Percentiles rank a stretch among this genome's conserved stretches.
Conservation (phyloP, 2,797 vertebrate genomes). For the Acanthopagrus latus region DNA sequence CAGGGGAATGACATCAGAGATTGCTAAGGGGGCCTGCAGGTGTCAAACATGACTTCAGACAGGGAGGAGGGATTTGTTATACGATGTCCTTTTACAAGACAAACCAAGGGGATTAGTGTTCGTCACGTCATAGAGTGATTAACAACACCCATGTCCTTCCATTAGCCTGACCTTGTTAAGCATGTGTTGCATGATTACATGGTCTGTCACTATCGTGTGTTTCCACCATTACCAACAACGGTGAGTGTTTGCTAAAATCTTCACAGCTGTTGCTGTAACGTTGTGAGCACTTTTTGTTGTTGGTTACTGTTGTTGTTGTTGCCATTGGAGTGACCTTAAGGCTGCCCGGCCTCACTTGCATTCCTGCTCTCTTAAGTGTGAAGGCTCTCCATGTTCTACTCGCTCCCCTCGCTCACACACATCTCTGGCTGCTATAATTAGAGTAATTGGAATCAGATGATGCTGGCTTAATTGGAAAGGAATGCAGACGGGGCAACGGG, state of each 20-base stretch:
- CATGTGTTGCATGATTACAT: slow-evolving; percentile 57
- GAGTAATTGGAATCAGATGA: slow-evolving; percentile 86
- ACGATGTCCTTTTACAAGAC: slow-evolving; percentile 58
- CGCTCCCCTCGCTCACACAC: slow-evolving; percentile 53
- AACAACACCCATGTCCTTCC: slow-evolving; percentile 62
- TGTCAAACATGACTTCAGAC: slow-evolving; percentile 65
- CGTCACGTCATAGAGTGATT: slow-evolving; percentile 59
- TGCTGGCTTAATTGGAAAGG: slow-evolving; percentile 86
- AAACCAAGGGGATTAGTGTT: slow-evolving; percentile 56
- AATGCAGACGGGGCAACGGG: slow-evolving; percentile 81
- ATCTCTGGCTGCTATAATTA: slow-evolving; percentile 83
- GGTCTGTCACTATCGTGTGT: slow-evolving; percentile 48
- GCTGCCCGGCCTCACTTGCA: slow-evolving; percentile 49
- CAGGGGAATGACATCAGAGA: slow-evolving; percentile 41
- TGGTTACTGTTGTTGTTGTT: slow-evolving; percentile 74
- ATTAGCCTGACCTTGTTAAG: slow-evolving; percentile 72
- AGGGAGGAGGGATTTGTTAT: slow-evolving; percentile 34
- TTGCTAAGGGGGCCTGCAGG: slow-evolving; percentile 50
- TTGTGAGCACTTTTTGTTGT: slow-evolving; percentile 62
- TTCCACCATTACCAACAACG: slow-evolving; percentile 41
- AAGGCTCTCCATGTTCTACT: slow-evolving; percentile 52
- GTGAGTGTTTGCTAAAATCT: slow-evolving; percentile 32
- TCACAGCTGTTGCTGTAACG: slow-evolving; percentile 65
- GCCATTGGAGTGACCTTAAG: slow-evolving; percentile 60
- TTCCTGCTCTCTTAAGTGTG: slow-evolving; percentile 62